phyloP scores from a whole-genome alignment of 1,140 invertebrate species.

The roundworm (Caenorhabditis elegans) region DNA sequence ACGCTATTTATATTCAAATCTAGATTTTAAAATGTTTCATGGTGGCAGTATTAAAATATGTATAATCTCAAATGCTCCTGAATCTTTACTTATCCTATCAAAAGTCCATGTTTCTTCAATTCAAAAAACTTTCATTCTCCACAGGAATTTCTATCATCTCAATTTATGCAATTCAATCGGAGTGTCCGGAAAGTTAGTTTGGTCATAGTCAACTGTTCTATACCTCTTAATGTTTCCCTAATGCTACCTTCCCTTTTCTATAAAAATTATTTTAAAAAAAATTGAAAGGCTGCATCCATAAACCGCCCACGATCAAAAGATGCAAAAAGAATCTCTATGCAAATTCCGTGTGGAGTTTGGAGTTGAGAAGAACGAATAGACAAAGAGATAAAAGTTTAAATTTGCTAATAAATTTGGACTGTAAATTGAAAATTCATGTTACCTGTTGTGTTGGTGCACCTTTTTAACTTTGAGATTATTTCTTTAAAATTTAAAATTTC shows the following conservation, averaged over 20 bases:
- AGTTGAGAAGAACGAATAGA: not conserved
- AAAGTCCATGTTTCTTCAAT: not conserved
- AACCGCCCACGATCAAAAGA: not conserved
- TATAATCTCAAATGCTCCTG: too few relatives aligned
- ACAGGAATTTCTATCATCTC: not conserved
- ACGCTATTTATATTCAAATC: too few relatives aligned
- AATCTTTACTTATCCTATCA: too few relatives aligned
- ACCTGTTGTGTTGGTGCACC: not conserved
- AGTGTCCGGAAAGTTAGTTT: constrained; percentile 2
- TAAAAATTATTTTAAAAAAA: too few relatives aligned
- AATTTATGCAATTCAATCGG: constrained; percentile 18
- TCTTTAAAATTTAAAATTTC: not conserved
- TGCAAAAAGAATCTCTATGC: not conserved
- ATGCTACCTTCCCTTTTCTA: not conserved
- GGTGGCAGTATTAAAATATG: too few relatives aligned
- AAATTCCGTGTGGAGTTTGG: too few relatives aligned
- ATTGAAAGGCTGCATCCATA: too few relatives aligned
- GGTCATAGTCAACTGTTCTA: not conserved
- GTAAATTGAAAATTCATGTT: not conserved
- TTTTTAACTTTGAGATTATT: not conserved
- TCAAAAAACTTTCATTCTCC: not conserved
- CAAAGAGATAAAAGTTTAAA: not conserved
- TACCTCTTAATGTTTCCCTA: not conserved
- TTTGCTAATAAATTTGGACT: too few relatives aligned
- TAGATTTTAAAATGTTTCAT: too few relatives aligned